A percentile compares a stretch with the other conserved stretches of the same genome.
These are phyloP conservation scores for Esox lucius DNA, from an alignment of 2,797 vertebrate genomes.

Conservation along the genomic window DNA sequence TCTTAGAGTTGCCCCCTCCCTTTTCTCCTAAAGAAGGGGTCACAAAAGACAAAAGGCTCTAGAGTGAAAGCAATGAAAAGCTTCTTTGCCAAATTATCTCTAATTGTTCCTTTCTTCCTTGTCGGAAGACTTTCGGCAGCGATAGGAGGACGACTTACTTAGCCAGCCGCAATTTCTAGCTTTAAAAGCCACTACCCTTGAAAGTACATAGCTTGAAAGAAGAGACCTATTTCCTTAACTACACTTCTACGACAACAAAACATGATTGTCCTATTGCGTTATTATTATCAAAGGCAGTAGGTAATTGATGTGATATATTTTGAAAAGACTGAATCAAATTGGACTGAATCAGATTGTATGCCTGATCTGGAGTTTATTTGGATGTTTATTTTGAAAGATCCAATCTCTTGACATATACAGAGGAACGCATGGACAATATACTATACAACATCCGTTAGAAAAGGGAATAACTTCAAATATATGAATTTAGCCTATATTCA, in stretches of 20 bases:
- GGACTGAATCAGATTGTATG: background rate
- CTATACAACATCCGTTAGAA: background rate
- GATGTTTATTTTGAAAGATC: constrained; percentile 6
- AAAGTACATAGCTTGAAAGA: constrained; percentile 74
- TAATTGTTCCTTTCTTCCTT: constrained; percentile 97
- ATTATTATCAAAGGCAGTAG: constrained; percentile 66
- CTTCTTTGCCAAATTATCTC: constrained; percentile 97
- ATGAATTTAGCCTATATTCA: background rate
- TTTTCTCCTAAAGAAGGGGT: constrained; percentile 88
- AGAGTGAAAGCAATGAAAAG: constrained; percentile 86
- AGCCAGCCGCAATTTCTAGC: constrained; percentile 67
- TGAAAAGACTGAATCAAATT: constrained; percentile 42
- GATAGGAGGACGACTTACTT: constrained; percentile 77
- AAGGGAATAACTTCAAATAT: background rate
- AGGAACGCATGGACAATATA: background rate
- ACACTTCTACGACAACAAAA: constrained; percentile 71
- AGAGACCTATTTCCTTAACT: constrained; percentile 81
- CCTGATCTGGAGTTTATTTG: constrained; percentile 39
- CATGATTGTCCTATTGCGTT: constrained; percentile 51
- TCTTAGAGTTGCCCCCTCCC: constrained; percentile 71
- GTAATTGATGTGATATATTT: constrained; percentile 62
- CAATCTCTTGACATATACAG: background rate
- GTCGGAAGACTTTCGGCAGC: constrained; percentile 77
- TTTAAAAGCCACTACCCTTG: constrained; percentile 78
- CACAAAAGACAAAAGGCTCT: constrained; percentile 88